These are phyloP conservation scores for Ameiurus melas DNA, from an alignment of 2,113 vertebrate species.

Conservation along the genomic window DNA sequence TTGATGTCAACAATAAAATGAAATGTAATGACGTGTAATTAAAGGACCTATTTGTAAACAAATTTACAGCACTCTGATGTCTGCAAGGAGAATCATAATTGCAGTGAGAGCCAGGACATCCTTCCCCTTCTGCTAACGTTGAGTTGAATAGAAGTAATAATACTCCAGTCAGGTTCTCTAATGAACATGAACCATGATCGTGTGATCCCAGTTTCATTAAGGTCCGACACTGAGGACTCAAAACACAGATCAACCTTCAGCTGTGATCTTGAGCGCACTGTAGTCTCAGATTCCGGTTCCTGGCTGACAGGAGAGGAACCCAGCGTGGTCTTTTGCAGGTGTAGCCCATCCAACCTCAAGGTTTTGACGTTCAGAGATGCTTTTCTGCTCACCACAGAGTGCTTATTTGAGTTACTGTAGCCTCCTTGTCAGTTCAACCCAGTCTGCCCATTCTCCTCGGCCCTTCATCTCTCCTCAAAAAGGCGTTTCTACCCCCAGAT, in stretches of 20 bases:
- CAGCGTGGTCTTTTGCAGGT: no score
- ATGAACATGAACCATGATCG: background rate
- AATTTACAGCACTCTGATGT: background rate
- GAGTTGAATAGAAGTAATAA: background rate
- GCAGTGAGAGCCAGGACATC: background rate
- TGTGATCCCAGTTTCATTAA: background rate
- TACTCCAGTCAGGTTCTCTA: background rate
- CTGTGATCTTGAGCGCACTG: no score
- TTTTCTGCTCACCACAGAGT: background rate
- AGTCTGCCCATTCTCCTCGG: background rate
- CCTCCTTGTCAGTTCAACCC: background rate
- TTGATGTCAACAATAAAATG: background rate
- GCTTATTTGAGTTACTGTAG: background rate
- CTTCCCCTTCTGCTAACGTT: background rate
- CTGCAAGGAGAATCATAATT: background rate
- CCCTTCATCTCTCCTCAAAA: no score
- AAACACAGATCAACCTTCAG: background rate
- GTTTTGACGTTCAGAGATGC: background rate
- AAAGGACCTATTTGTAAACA: no score
- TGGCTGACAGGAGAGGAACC: background rate
- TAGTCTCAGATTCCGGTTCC: background rate
- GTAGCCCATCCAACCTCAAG: no score
- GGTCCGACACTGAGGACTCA: no score
- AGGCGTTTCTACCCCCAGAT: background rate
- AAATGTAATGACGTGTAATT: background rate